These are phyloP conservation scores for Anser cygnoides DNA, from an alignment of 2,113 vertebrate genomes.

Conservation along the genomic window DNA sequence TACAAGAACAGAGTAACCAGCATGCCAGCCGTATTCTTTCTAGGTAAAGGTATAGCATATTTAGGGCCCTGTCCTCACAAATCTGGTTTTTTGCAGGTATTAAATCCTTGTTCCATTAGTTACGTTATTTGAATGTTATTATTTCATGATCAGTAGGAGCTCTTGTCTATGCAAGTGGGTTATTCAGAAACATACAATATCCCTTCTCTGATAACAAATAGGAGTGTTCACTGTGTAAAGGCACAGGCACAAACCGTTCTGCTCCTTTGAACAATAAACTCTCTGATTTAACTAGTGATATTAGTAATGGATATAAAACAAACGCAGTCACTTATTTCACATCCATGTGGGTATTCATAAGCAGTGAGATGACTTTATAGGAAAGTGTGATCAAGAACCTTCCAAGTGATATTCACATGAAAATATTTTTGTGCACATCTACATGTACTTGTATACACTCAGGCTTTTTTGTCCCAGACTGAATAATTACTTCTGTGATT, in stretches of 20 bases:
- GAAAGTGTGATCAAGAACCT: background rate
- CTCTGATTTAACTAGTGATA: background rate
- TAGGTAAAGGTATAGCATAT: background rate
- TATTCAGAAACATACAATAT: background rate
- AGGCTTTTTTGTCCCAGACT: background rate
- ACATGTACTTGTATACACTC: background rate
- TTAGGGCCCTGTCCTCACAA: background rate
- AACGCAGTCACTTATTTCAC: background rate
- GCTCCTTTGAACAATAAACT: background rate
- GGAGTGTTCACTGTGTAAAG: background rate
- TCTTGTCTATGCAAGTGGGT: background rate
- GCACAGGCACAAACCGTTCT: background rate
- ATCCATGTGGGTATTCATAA: background rate
- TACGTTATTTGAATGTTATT: background rate
- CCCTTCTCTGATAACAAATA: background rate
- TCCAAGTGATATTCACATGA: background rate
- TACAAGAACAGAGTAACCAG: rapidly evolving
- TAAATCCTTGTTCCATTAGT: background rate
- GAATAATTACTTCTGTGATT: background rate
- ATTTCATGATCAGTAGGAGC: background rate
- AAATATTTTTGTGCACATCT: background rate
- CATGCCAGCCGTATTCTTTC: background rate
- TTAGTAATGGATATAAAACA: background rate
- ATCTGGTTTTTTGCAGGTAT: background rate
- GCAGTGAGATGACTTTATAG: background rate